Evolutionary conservation across 2,797 vertebrate species (phyloP).

Genomic region (Adrianichthys oophorus): DNA sequence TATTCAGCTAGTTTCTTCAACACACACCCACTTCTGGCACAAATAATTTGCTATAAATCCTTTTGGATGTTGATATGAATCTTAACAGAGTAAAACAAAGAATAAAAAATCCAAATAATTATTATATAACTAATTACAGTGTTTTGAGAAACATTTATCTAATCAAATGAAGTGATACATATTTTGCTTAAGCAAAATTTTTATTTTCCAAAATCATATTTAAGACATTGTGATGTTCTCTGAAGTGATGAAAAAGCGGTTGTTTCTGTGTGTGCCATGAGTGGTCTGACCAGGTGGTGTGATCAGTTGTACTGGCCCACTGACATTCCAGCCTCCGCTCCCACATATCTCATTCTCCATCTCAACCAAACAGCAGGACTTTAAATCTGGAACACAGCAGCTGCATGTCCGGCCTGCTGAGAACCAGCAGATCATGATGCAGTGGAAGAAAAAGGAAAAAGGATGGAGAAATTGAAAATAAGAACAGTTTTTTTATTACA

Average conservation of each 20-base stretch:
- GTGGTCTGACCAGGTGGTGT: slow-evolving; percentile 71
- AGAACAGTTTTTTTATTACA: not conserved
- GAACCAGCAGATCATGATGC: slow-evolving; percentile 33
- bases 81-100: slow-evolving; percentile 11
- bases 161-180: too few species aligned
- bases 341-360: slow-evolving; percentile 39
- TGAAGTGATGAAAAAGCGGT: slow-evolving; percentile 14
- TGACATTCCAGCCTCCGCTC: slow-evolving; percentile 62
- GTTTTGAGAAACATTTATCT: too few species aligned
- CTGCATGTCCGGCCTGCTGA: slow-evolving; percentile 37
- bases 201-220: not conserved
- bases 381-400: slow-evolving; percentile 45
- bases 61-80: slow-evolving; percentile 42
- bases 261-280: slow-evolving; percentile 40
- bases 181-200: too few species aligned
- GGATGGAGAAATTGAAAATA: too few species aligned
- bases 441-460: slow-evolving; percentile 1
- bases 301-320: slow-evolving; percentile 57
- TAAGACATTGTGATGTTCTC: slow-evolving; percentile 1
- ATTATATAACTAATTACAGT: too few species aligned
- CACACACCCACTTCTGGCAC: not conserved
- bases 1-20: not conserved
- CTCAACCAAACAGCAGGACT: slow-evolving; percentile 36
- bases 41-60: slow-evolving; percentile 31
- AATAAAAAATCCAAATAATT: not conserved